Evolutionary conservation across 2,797 vertebrate species (phyloP), one percentile per base, ranked within the genome.

Genomic region (Chlorospingus semifuscus): DNA sequence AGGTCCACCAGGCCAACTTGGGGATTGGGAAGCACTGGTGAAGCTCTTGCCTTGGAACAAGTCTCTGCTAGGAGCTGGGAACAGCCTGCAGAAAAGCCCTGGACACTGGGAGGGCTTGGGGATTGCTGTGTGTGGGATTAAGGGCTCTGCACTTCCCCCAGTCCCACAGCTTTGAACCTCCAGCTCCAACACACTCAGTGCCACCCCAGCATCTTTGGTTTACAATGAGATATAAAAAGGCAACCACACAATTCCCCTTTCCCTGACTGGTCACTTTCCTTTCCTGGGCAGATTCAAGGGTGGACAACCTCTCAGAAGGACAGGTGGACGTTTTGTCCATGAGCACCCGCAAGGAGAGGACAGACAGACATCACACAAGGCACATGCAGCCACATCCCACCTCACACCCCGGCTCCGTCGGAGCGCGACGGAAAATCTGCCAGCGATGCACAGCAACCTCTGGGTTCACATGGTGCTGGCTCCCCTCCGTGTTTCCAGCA

Each of bases 401-500:
- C 80, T 18, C 23, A 19, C 68, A 10, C 7, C n/a, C 34, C 0
- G 1, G 46, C 71, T 56, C 56, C 0, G 0, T 1, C 0, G 20
- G 64, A 1, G 1, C 7, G 5, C 1, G 3, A 83, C 0, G 12
- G 91, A 93, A 90, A 91, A 94, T 39, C n/a, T 8, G 39, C 65
- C 3, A 7, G 82, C 7, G 83, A 70, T 41, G 87, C 2, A 0
- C 50, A 52, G 61, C 88, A 81, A 78, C 82, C 87, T 47, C 27
- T 52, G 22, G 18, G 72, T 90, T 94, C 94, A 90, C 85, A 39
- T 7, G 76, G 65, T 30, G 50, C 93, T 93, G 94, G 72, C 74
- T 81, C 72, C 84, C 69, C 87, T 94, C 83, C 11, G 53, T 63
- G 84, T 66, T 93, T 86, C 93, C 91, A 95, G 94, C 90, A 86